Conservation (phyloP, 2,113 vertebrate species). For the Megaleporinus macrocephalus region DNA sequence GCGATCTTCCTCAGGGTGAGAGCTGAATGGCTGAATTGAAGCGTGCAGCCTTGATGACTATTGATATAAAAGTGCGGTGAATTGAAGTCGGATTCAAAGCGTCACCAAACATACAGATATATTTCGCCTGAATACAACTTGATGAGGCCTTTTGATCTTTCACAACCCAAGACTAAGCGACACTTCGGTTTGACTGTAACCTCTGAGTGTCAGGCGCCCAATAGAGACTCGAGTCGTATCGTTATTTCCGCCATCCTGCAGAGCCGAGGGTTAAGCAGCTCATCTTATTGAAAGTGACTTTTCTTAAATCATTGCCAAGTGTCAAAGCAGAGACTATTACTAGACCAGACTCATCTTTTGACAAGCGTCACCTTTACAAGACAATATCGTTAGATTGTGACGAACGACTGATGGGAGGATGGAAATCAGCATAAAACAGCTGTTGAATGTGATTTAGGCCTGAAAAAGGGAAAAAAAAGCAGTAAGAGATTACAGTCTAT, state of each 20-base stretch:
- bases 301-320: neutral
- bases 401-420: neutral
- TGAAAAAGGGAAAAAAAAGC: neutral
- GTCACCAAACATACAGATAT: constrained; percentile 38
- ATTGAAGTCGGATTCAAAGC: constrained; percentile 28
- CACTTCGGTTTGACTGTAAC: neutral
- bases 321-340: neutral
- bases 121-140: constrained; percentile 41
- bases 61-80: constrained; percentile 37
- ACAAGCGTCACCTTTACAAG: constrained; percentile 9
- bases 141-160: constrained; percentile 44
- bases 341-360: constrained; percentile 7
- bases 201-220: constrained; percentile 38
- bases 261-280: neutral
- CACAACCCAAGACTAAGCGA: constrained; percentile 15
- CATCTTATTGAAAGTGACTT: neutral
- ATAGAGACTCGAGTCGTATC: neutral
- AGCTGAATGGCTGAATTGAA: constrained; percentile 37
- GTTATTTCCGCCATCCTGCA: constrained; percentile 29
- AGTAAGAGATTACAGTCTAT: constrained; percentile 1
- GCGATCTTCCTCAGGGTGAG: constrained; percentile 16
- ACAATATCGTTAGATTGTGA: constrained; percentile 27
- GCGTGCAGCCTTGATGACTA: constrained; percentile 22
- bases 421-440: constrained; percentile 14
- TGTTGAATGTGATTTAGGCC: neutral